Conservation (phyloP, 2,113 vertebrate species). For the Cyprinodon tularosa region DNA sequence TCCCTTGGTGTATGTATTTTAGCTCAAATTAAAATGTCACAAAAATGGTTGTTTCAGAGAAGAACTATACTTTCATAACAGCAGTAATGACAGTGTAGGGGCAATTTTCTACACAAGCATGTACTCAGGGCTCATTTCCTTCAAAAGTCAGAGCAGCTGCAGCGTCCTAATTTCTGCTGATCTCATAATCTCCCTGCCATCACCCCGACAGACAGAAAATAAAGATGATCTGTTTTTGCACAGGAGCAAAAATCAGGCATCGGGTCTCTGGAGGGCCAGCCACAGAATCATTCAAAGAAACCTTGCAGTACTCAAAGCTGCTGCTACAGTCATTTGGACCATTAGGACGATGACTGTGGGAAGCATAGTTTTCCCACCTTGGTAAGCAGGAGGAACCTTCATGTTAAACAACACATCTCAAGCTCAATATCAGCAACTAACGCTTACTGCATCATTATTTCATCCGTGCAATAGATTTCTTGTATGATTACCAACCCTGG, state of each 20-base stretch:
- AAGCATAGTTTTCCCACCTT: conserved; percentile 48
- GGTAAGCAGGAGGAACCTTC: neutral
- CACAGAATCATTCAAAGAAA: conserved; percentile 25
- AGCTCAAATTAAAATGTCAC: neutral
- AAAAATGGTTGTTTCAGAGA: neutral
- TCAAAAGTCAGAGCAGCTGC: conserved; percentile 35
- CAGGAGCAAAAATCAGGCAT: conserved; percentile 24
- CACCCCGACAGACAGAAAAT: conserved; percentile 44
- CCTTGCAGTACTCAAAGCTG: conserved; percentile 22
- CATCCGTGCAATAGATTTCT: neutral
- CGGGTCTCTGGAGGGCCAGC: conserved; percentile 22
- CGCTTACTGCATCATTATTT: conserved; percentile 14
- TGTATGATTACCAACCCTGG: neutral
- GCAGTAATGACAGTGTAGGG: neutral
- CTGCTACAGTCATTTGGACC: conserved; percentile 22
- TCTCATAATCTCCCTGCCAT: conserved; percentile 64
- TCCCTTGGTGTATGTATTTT: too few species aligned
- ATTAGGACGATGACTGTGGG: conserved; percentile 39
- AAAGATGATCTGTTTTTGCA: conserved; percentile 36
- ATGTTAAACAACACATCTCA: neutral
- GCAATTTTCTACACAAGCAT: neutral
- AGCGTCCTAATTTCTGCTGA: conserved; percentile 62
- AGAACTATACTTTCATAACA: neutral
- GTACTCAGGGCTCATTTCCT: conserved; percentile 19
- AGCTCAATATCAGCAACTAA: neutral